Conservation (phyloP, 2,797 vertebrate genomes). For the Pyrocephalus nanus region DNA sequence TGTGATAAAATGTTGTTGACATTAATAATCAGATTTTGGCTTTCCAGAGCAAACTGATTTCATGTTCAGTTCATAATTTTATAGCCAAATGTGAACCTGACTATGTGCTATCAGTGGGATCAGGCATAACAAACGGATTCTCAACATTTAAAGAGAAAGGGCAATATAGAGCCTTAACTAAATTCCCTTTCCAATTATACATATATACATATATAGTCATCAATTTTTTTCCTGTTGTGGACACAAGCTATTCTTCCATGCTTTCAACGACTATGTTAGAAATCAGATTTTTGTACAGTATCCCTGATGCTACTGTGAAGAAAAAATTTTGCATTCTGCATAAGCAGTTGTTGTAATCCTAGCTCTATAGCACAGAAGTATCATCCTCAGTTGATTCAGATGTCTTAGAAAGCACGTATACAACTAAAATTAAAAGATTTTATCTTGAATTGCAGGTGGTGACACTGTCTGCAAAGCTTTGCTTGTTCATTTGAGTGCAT, state of each 20-base stretch:
- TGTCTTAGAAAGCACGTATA: not conserved
- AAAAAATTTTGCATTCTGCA: not conserved
- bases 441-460: not conserved
- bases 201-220: not conserved
- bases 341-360: not conserved
- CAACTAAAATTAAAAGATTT: not conserved
- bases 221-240: not conserved
- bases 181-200: slow-evolving; percentile 30
- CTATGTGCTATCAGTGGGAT: not conserved
- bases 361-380: not conserved
- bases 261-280: not conserved
- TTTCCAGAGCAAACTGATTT: not conserved
- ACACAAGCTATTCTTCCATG: slow-evolving; percentile 1
- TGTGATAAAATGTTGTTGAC: not conserved
- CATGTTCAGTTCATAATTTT: not conserved
- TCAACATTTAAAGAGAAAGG: not conserved
- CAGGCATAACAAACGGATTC: not conserved
- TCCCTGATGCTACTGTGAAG: not conserved
- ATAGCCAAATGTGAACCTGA: not conserved
- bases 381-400: not conserved
- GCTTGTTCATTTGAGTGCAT: not conserved
- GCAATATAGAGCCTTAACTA: not conserved
- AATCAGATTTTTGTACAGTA: not conserved
- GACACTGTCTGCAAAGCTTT: not conserved
- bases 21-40: not conserved